phyloP scores from a whole-genome alignment of 1,140 invertebrate species.

The Drosophila teissieri region DNA sequence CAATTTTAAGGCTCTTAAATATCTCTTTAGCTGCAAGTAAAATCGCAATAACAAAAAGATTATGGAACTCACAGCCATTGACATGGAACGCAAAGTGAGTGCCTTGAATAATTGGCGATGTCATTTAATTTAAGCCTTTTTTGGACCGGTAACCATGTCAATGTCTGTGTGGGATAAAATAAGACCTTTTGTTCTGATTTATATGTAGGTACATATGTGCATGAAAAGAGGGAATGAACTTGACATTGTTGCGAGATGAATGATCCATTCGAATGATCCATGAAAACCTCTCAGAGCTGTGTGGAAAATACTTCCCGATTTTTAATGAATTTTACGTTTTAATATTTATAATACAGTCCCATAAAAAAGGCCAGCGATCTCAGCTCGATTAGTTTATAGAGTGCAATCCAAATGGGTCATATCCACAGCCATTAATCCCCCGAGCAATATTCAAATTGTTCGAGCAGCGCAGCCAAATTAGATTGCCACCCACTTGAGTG shows the following conservation, averaged over 20 bases:
- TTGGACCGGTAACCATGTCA: conserved; percentile 1
- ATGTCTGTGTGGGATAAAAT: conserved; percentile 1
- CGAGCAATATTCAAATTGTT: conserved; percentile 49
- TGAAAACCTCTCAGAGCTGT: background rate
- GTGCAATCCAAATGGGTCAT: conserved; percentile 43
- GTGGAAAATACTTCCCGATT: conserved; percentile 9
- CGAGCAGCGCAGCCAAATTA: conserved; percentile 47
- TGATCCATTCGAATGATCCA: conserved; percentile 6
- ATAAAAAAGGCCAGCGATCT: too few relatives aligned
- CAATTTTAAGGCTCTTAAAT: background rate
- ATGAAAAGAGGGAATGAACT: conserved; percentile 35
- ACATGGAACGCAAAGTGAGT: conserved; percentile 42
- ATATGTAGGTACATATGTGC: conserved; percentile 1
- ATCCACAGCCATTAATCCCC: conserved; percentile 48
- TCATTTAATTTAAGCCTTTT: conserved; percentile 62
- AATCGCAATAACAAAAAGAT: conserved; percentile 21
- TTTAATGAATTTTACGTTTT: too few relatives aligned
- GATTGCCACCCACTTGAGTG: conserved; percentile 32
- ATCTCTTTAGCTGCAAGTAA: conserved; percentile 13
- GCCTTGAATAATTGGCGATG: conserved; percentile 53
- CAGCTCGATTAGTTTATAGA: conserved; percentile 35
- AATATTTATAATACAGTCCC: too few relatives aligned
- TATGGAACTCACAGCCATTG: conserved; percentile 43
- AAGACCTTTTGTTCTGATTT: conserved; percentile 43
- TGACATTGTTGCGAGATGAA: conserved; percentile 45